Base-by-base conservation (phyloP, 1,140 invertebrate genomes). In the Physella acuta region DNA sequence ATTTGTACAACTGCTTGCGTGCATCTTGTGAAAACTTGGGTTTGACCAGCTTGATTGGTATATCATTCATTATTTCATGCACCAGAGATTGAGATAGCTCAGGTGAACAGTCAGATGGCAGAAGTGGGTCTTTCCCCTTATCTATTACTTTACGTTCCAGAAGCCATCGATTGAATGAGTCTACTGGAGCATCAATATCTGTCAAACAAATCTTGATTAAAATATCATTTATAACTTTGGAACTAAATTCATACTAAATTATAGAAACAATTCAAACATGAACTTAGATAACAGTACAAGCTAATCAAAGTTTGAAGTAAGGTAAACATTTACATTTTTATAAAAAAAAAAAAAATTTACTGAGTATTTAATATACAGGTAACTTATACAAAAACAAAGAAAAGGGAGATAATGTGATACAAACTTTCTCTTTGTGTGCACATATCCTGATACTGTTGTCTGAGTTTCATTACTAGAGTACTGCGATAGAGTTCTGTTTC, bases 11-110 rank as follows among this genome's bases (percentile, higher is more conserved):
- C 81, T 98, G 95, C 84, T 97, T 97, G n/a, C 95, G 88, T 0
- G 95, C 95, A 86, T 99, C 95, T 4, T 92, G 93, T 8, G 94
- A 95, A 81, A 94, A 97, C 84, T 97, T 97, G 14, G 95, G 94
- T 82, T 94, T 91, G 5, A 94, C 90, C 53, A 98, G 88, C 86
- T 97, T 97, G 36, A 99, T 94, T 0, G 96, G 96, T 77, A 99
- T 96, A 83, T 98, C 95, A 84, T 97, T 95, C 94, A 99, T 97
- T 34, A 99, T 97, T 87, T 98, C 96, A 66, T 93, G 90, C 84
- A 95, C 97, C 94, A 98, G 96, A 3, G 93, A 93, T 81, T 91
- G 89, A 1, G 95, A 97, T 72, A 98, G 91, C 85, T 97, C 95
- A 11, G 93, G 92, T 74, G 91, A 90, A 86, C 95, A 98, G 81